Base-by-base conservation (phyloP, 2,797 vertebrate species). In the Botia almorhae region DNA sequence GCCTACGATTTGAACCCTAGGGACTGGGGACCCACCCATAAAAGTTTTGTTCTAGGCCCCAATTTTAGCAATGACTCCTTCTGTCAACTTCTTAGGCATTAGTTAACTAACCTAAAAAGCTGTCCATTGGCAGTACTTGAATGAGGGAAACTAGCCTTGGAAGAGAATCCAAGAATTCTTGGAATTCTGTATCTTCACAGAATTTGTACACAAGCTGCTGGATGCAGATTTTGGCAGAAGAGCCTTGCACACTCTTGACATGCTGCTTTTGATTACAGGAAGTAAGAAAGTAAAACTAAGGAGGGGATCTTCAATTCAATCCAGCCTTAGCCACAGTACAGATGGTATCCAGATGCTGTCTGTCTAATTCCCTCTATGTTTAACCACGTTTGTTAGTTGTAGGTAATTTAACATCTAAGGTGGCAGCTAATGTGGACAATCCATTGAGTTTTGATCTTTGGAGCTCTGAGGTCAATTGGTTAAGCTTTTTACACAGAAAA, bases 281-380 rank as follows among this genome's bases (percentile, higher is more conserved):
- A 78, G 73, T 58, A 21, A 13, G n/a, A 26, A 43, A 48, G 53
- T 51, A 69, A 63, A 68, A 69, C 13, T 63, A 71, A 82, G 74
- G 21, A 17, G 60, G 84, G 36, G 48, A 76, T 85, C 80, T 67
- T 84, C 53, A 17, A 76, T 68, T 79, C 65, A 63, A 26, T 48
- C 75, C 39, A 72, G 39, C 63, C 12, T 63, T 36, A 63, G 19
- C 33, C 50, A 77, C 63, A 69, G 50, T 53, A 68, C 80, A 85
- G 64, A 81, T 84, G 76, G 61, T 43, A 48, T 80, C 70, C 84
- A 87, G 71, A 85, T 84, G 83, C 55, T 65, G 21, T 39, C 16
- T 4, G 63, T 56, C 60, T 26, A 19, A 63, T 21, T 72, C 23
- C 12, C 53, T 50, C 29, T 6, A 36, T 74, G 14, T 55, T 2